phyloP scores from a whole-genome alignment of 2,113 vertebrate genomes.

The Myrmophylax atrothorax region DNA sequence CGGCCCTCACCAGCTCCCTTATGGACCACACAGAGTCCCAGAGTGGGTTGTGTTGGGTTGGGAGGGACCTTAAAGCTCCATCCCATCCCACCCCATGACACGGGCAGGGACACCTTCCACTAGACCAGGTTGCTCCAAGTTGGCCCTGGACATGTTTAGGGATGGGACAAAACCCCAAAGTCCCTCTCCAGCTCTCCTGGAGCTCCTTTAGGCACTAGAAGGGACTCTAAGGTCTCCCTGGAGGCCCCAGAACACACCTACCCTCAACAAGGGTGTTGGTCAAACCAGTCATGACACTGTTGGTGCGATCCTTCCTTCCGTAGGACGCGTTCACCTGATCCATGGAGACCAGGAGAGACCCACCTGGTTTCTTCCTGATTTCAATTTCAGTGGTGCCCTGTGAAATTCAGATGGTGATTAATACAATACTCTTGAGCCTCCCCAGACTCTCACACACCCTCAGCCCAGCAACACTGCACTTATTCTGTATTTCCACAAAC shows the following conservation, averaged over 20 bases:
- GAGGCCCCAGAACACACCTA: slow-evolving; percentile 54
- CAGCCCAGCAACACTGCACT: not conserved
- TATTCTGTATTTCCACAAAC: not conserved
- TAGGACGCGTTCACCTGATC: slow-evolving; percentile 94
- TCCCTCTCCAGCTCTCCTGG: not conserved
- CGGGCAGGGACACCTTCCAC: not conserved
- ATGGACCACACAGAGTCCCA: too few species aligned
- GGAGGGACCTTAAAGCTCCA: not conserved
- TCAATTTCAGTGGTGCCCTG: slow-evolving; percentile 91
- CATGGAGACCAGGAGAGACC: slow-evolving; percentile 95
- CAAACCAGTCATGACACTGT: slow-evolving; percentile 93
- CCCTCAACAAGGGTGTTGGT: slow-evolving; percentile 96
- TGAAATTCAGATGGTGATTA: not conserved
- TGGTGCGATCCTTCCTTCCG: slow-evolving; percentile 90
- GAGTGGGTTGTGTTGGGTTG: not conserved
- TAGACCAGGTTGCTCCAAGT: not conserved
- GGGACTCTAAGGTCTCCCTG: not conserved
- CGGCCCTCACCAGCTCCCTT: too few species aligned
- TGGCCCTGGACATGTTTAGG: not conserved
- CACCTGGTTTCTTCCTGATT: slow-evolving; percentile 92
- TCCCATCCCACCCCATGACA: not conserved
- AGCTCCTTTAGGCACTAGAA: not conserved
- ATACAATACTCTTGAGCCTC: not conserved
- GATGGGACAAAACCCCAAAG: too few species aligned
- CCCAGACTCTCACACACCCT: not conserved